phyloP scores from a whole-genome alignment of 1,140 invertebrate genomes.

The Archivesica marissinica region DNA sequence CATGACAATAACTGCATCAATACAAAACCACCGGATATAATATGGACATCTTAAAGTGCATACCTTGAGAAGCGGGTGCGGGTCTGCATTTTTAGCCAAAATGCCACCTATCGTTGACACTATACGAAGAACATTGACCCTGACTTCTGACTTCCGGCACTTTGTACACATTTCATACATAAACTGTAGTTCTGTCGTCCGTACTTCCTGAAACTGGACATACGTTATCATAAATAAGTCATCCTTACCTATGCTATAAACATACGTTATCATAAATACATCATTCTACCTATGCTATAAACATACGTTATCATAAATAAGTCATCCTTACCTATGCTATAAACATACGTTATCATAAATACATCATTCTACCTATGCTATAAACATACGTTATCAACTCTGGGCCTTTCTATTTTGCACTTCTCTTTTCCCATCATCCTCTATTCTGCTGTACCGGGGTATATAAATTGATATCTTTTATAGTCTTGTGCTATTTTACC shows the following conservation, averaged over 20 bases:
- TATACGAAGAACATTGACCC: constrained; percentile 89
- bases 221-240: constrained; percentile 43
- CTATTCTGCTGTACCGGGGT: no score
- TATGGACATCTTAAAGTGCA: not conserved
- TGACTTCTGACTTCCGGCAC: constrained; percentile 86
- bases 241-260: not conserved
- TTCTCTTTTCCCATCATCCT: no score
- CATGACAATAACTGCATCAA: no score
- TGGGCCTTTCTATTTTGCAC: not conserved
- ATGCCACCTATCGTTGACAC: constrained; percentile 87
- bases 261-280: no score
- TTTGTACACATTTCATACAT: constrained; percentile 87
- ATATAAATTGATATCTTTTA: no score
- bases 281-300: no score
- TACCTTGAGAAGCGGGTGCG: constrained; percentile 81
- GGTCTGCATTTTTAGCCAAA: constrained; percentile 71
- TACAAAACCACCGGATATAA: no score
- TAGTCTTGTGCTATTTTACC: no score
- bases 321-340: not conserved
- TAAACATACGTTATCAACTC: constrained; percentile 59
- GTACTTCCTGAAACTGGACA: constrained; percentile 64
- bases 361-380: no score
- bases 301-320: constrained; percentile 47
- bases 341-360: no score
- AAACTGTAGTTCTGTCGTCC: constrained; percentile 82